phyloP scores from a whole-genome alignment of 2,113 vertebrate genomes.

The Tachuris rubrigastra region DNA sequence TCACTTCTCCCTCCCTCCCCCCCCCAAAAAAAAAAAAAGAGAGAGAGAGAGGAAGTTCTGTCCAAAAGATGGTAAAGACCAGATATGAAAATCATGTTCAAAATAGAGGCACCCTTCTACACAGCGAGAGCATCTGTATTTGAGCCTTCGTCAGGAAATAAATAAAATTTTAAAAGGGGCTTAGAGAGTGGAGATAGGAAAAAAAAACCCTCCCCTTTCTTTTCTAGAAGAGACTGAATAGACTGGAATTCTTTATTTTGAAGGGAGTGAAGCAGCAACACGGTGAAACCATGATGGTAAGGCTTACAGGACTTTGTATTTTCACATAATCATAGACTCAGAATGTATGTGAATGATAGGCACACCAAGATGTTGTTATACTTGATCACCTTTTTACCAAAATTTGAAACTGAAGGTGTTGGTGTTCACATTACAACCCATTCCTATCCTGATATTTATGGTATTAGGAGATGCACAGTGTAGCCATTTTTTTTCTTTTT shows the following conservation, averaged over 20 bases:
- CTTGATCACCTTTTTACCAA: not conserved
- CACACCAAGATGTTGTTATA: not conserved
- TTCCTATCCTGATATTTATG: not conserved
- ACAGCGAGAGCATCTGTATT: not conserved
- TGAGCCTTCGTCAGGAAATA: not conserved
- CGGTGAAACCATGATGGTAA: not conserved
- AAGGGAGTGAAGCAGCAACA: not conserved
- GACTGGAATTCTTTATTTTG: not conserved
- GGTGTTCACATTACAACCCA: not conserved
- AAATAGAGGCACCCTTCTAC: not conserved
- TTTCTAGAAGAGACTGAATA: not conserved
- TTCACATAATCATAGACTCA: not conserved
- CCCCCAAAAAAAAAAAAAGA: not conserved
- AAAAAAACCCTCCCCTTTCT: not conserved
- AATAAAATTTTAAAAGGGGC: not conserved
- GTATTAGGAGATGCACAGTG: not conserved
- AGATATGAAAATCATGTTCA: not conserved
- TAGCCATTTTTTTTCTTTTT: not conserved
- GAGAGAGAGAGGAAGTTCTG: not conserved
- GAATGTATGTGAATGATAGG: not conserved
- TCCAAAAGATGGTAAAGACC: not conserved
- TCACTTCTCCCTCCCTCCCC: no score
- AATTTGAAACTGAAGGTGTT: not conserved
- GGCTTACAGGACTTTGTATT: not conserved
- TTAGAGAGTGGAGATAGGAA: not conserved